These are phyloP conservation scores for Lagopus muta DNA, from an alignment of 2,113 vertebrate species.

Conservation along the genomic window DNA sequence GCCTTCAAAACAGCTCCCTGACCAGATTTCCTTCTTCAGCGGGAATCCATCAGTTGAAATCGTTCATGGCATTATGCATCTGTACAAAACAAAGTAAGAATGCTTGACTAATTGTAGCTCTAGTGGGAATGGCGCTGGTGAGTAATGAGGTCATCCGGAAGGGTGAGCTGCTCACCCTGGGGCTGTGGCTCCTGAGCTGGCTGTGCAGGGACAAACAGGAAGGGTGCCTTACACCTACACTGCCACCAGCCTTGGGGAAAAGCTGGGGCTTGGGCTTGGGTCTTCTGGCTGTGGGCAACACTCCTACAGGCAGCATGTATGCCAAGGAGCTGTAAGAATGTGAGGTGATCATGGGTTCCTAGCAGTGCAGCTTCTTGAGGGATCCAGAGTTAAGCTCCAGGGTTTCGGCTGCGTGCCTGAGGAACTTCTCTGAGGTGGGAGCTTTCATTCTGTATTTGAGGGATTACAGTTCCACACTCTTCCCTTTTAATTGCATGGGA, in stretches of 20 bases:
- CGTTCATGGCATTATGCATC: conserved; percentile 97
- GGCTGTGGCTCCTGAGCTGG: background rate
- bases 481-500: rapidly evolving
- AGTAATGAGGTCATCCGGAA: background rate
- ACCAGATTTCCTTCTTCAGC: conserved; percentile 98
- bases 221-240: background rate
- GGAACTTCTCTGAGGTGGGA: background rate
- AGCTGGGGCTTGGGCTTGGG: background rate
- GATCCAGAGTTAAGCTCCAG: background rate
- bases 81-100: conserved; percentile 98
- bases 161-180: background rate
- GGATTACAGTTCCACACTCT: rapidly evolving
- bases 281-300: background rate
- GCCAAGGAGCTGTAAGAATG: background rate
- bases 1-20: conserved; percentile 94
- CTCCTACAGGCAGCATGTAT: background rate
- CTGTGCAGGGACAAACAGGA: conserved; percentile 25
- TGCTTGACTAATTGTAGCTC: background rate
- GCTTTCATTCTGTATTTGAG: background rate
- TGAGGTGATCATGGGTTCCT: rapidly evolving
- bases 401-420: background rate
- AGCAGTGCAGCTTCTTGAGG: background rate
- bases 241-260: rapidly evolving
- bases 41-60: conserved; percentile 98
- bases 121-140: background rate